Evolutionary conservation across 2,797 vertebrate species (phyloP), one percentile per base, ranked within the genome.

Genomic region (Micromesistius poutassou): DNA sequence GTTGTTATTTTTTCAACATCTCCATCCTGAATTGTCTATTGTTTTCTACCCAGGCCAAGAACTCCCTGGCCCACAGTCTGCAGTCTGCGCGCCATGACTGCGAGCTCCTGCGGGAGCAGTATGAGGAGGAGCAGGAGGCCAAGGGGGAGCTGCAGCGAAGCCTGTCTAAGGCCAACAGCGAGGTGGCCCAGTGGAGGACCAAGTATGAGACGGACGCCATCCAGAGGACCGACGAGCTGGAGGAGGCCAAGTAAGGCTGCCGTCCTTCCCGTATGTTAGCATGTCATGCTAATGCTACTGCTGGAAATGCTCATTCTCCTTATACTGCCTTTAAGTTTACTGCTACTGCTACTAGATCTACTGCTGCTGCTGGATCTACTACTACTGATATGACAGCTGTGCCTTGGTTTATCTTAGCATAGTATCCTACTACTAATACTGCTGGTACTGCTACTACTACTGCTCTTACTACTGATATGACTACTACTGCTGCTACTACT

Each of bases 181-280:
- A 94, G 81, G 92, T 94, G 85, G 92, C 93, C 31, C 92, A 93
- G 78, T 94, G 93, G 93, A 91, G 93, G 78, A 93, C 87, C 80
- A 94, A 93, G 78, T 94, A 92, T 0, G 92, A 93, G 82, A 94
- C 93, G 0, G 92, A 94, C 0, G 90, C 91, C 82, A 94, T 93
- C 78, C 93, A 93, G 88, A 81, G 91, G 73, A 94, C 93, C 0
- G 92, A 93, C 77, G 93, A 93, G 74, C 87, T 94, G 0, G 93
- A 94, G 62, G 93, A 94, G 74, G 91, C 92, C 89, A 94, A 94
- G 93, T 94, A 84, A 91, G 8, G 4, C 6, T 35, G 6, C 22
- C 13, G 40, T 16, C 55, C 55, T 62, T 25, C 1, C 6, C 8
- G 55, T 8, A 1, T 62, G 22, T 62, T 62, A 62, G 22, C 4